Conservation (phyloP, 2,888 invertebrate species). For the Torymus texanus region DNA sequence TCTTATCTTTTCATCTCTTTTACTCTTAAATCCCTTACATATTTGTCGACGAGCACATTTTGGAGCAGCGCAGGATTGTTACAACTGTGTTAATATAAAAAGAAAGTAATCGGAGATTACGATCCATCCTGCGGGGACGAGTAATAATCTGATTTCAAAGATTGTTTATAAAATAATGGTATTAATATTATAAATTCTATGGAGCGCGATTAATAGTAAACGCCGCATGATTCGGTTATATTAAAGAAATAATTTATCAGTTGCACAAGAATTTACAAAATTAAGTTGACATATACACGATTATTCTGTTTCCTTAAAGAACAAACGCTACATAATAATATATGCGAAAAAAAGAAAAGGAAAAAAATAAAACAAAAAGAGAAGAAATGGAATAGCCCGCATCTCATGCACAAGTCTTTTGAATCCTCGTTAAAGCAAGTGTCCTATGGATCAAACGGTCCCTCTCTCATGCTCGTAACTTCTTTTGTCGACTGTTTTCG, state of each 20-base stretch:
- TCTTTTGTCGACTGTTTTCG: slow-evolving; percentile 46
- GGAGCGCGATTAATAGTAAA: slow-evolving; percentile 47
- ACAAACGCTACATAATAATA: slow-evolving; percentile 34
- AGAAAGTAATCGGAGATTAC: slow-evolving; percentile 22
- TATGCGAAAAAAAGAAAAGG: slow-evolving; percentile 26
- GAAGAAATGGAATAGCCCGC: slow-evolving; percentile 36
- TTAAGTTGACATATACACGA: slow-evolving; percentile 40
- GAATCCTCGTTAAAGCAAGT: slow-evolving; percentile 44
- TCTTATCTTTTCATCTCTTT: slow-evolving; percentile 44
- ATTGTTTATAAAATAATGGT: slow-evolving; percentile 23
- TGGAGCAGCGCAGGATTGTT: slow-evolving; percentile 33
- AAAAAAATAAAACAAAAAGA: slow-evolving; percentile 35
- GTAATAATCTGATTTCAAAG: slow-evolving; percentile 15
- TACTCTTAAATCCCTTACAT: slow-evolving; percentile 40
- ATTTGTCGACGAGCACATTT: slow-evolving; percentile 45
- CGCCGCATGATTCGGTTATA: slow-evolving; percentile 21
- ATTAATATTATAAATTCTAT: slow-evolving; percentile 27
- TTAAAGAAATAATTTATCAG: slow-evolving; percentile 55
- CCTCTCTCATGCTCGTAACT: slow-evolving; percentile 50
- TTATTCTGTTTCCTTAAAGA: slow-evolving; percentile 25
- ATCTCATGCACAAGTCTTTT: slow-evolving; percentile 44
- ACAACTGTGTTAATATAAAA: slow-evolving; percentile 39
- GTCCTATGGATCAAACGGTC: slow-evolving; percentile 50
- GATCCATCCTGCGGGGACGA: slow-evolving; percentile 23
- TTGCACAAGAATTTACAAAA: slow-evolving; percentile 53